phyloP scores from a whole-genome alignment of 2,888 invertebrate species.

The Agriopis leucophaearia region DNA sequence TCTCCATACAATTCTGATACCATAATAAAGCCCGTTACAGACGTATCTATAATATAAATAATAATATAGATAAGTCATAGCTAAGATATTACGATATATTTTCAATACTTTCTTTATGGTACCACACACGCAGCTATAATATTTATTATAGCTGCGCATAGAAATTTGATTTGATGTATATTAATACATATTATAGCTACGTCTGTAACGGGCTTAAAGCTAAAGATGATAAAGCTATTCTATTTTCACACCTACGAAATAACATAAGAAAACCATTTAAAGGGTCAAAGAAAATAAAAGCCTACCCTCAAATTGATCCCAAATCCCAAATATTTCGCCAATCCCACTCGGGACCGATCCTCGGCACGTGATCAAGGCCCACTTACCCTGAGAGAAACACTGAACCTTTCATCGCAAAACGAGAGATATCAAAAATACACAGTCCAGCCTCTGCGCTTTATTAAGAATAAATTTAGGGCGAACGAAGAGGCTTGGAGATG shows the following conservation, averaged over 20 bases:
- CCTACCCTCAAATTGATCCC: conserved; percentile 37
- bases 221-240: conserved; percentile 6
- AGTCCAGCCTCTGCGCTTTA: conserved; percentile 80
- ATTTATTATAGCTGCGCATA: no score
- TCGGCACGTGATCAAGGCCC: conserved; percentile 44
- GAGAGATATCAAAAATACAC: conserved; percentile 83
- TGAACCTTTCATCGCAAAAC: conserved; percentile 73
- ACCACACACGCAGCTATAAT: no score
- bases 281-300: conserved; percentile 31
- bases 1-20: not conserved
- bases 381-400: conserved; percentile 63
- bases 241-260: conserved; percentile 12
- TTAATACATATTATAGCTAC: no score
- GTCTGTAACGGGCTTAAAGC: no score
- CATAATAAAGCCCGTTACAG: no score
- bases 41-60: no score
- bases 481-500: conserved; percentile 53
- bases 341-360: conserved; percentile 36
- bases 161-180: no score
- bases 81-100: no score
- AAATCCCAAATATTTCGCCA: conserved; percentile 35
- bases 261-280: conserved; percentile 32
- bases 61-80: no score
- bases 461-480: conserved; percentile 85
- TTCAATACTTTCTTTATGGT: no score